A percentile compares a stretch with the other conserved stretches of the same genome.
phyloP scores from a whole-genome alignment of 2,113 vertebrate species.

The Puffinus mauretanicus region DNA sequence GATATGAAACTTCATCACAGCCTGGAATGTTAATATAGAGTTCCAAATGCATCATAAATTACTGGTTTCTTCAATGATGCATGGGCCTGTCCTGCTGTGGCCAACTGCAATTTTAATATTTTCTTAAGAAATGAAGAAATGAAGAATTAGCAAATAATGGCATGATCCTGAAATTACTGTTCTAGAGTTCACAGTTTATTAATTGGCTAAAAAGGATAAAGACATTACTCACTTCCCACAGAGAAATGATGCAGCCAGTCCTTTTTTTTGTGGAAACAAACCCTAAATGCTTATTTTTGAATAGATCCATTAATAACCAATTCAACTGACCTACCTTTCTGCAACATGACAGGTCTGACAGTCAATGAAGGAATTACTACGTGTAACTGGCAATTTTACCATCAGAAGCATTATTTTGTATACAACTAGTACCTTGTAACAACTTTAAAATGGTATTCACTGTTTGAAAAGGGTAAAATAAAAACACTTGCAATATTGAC shows the following conservation, averaged over 20 bases:
- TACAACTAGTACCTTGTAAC: background rate
- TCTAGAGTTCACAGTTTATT: slow-evolving; percentile 24
- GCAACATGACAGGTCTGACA: background rate
- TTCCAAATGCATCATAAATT: slow-evolving; percentile 60
- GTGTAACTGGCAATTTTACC: slow-evolving; percentile 18
- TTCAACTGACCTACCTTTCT: slow-evolving; percentile 19
- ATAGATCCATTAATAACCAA: background rate
- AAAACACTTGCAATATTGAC: background rate
- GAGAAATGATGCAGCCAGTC: background rate
- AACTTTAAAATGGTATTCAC: background rate
- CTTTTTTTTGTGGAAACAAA: background rate
- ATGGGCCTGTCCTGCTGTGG: slow-evolving; percentile 25
- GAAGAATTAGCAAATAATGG: slow-evolving; percentile 57
- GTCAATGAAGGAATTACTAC: background rate
- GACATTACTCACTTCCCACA: slow-evolving; percentile 6
- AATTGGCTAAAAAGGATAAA: slow-evolving; percentile 32
- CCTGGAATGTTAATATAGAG: slow-evolving; percentile 47
- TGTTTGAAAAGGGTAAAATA: background rate
- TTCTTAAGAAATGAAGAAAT: slow-evolving; percentile 52
- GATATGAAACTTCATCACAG: slow-evolving; percentile 58
- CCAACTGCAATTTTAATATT: slow-evolving; percentile 1
- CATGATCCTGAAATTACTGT: slow-evolving; percentile 41
- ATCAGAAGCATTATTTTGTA: background rate
- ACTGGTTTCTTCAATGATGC: slow-evolving; percentile 21
- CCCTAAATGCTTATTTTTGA: slow-evolving; percentile 25